Evolutionary conservation across 2,888 invertebrate species (phyloP).

Genomic region (Leptinotarsa juncta): DNA sequence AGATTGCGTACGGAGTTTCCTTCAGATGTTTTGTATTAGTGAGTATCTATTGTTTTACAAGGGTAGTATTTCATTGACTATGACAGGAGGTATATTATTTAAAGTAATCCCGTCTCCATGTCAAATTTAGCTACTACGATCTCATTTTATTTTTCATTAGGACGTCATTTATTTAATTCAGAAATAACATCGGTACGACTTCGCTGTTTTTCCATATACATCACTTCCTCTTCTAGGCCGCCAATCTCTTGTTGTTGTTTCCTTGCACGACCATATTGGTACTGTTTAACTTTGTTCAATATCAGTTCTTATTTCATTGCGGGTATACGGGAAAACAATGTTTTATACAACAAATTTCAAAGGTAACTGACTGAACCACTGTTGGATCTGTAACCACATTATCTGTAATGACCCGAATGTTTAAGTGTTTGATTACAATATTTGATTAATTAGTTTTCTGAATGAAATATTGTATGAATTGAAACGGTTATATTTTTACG

Average conservation of each 20-base stretch:
- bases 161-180: background rate
- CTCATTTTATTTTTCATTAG: background rate
- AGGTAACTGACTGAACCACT: too few species aligned
- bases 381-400: too few species aligned
- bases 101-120: background rate
- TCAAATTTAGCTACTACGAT: background rate
- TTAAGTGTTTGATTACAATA: too few species aligned
- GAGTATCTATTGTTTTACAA: background rate
- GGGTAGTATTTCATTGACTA: background rate
- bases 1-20: background rate
- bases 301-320: background rate
- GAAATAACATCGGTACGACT: background rate
- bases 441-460: too few species aligned
- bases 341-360: background rate
- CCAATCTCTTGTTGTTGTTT: background rate
- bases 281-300: background rate
- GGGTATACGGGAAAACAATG: background rate
- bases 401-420: too few species aligned
- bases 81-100: background rate
- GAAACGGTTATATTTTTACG: too few species aligned
- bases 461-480: too few species aligned
- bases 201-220: background rate
- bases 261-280: background rate
- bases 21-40: background rate
- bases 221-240: background rate